Base-by-base conservation (phyloP, 2,113 vertebrate genomes). In the Pholis gunnellus region DNA sequence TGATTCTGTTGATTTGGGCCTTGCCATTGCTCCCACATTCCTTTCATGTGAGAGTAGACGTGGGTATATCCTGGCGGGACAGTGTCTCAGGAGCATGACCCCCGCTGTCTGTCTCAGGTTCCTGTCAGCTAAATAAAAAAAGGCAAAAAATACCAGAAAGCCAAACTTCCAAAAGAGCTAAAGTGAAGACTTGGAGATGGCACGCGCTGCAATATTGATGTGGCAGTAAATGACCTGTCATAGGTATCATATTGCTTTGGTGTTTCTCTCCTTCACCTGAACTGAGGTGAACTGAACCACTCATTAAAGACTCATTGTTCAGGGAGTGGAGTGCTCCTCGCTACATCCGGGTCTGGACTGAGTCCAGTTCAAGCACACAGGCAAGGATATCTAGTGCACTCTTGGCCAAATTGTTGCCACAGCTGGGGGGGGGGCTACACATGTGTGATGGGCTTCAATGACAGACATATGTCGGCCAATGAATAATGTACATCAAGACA, bases 261-360 rank as follows among this genome's bases (percentile, higher is more conserved):
- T 56, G 79, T 79, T 88, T 86, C 89, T 85, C 82, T 89, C 56
- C 82, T 87, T 91, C 81, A 90, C 82, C 88, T 89, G 83, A 81
- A 87, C 83, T 81, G 81, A 70, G 70, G 79, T 85, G 84, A 92
- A 87, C 78, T 89, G 81, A 87, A 87, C 59, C 44, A 27, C 86
- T 90, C 88, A 92, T 92, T 91, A 93, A 89, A 92, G 82, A 87
- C 89, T 86, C 60, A 91, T 89, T 92, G 88, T 93, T 88, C 25
- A 20, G 76, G 59, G 81, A 88, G 79, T 73, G 85, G 83, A 85
- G 70, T 79, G 78, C 87, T 87, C 74, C 85, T 88, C 72, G 5
- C 80, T 90, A 87, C 88, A 88, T 85, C 78, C 70, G 22, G 29
- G 42, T 50, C 72, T 90, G 86, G 83, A 83, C 36, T 2, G 8